Conservation (phyloP, 2,113 vertebrate genomes). For the Dromas ardeola region DNA sequence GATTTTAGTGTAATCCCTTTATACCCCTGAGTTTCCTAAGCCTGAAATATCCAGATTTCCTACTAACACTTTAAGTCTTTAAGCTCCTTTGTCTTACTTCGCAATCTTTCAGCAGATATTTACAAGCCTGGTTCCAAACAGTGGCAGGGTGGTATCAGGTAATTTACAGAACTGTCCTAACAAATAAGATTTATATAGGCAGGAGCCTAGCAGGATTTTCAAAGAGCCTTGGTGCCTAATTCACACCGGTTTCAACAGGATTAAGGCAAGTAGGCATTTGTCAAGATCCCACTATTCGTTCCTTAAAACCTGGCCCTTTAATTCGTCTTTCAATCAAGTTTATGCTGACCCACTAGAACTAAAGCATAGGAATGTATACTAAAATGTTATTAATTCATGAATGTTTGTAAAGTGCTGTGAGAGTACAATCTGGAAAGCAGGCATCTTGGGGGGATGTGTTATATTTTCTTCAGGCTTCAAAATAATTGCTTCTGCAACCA, state of each 20-base stretch:
- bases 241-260: neutral
- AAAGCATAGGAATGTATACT: neutral
- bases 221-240: neutral
- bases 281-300: neutral
- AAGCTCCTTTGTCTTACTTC: conserved; percentile 41
- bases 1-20: conserved; percentile 36
- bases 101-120: neutral
- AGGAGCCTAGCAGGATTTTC: conserved; percentile 2
- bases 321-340: conserved; percentile 5
- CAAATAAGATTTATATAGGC: conserved; percentile 31
- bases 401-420: neutral
- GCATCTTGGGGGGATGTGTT: neutral
- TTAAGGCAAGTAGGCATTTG: conserved; percentile 27
- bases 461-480: conserved; percentile 15
- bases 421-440: neutral
- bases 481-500: neutral
- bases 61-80: neutral
- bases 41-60: conserved; percentile 4
- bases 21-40: conserved; percentile 8
- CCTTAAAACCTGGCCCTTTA: neutral
- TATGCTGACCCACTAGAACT: neutral
- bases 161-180: conserved; percentile 27
- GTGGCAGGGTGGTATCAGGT: neutral
- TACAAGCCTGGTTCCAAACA: conserved; percentile 5
- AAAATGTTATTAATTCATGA: neutral